Evolutionary conservation across 1,140 invertebrate genomes (phyloP).

Genomic region (Philopotamus ludificatus): DNA sequence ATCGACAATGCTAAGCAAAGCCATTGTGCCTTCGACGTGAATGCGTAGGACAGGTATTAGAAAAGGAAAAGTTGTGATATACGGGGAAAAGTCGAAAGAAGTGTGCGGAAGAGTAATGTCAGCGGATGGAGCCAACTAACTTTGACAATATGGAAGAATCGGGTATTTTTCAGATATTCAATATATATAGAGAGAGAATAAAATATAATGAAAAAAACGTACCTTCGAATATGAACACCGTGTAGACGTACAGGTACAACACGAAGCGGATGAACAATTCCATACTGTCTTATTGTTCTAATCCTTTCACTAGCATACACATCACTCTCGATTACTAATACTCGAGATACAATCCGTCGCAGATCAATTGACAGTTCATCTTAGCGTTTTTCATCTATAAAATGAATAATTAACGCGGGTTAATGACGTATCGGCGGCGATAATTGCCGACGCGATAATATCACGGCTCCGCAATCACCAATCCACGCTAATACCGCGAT

Average conservation of each 20-base stretch:
- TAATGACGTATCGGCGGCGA: too few relatives aligned
- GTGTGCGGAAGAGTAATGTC: constrained; percentile 3
- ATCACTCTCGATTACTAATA: too few relatives aligned
- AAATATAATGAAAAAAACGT: constrained; percentile 8
- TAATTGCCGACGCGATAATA: too few relatives aligned
- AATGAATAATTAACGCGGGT: too few relatives aligned
- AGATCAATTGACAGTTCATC: too few relatives aligned
- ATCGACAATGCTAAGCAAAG: not conserved
- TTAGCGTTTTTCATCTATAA: too few relatives aligned
- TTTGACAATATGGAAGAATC: constrained; percentile 1
- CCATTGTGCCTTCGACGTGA: not conserved
- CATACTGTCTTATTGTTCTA: too few relatives aligned
- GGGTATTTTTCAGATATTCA: not conserved
- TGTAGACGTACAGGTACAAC: constrained; percentile 34
- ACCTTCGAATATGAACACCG: constrained; percentile 36
- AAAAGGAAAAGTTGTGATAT: constrained; percentile 20
- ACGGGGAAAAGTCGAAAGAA: constrained; percentile 18
- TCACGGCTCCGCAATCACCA: too few relatives aligned
- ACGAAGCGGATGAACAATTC: constrained; percentile 28
- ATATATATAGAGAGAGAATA: not conserved
- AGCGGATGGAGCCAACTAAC: constrained; percentile 14
- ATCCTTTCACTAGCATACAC: too few relatives aligned
- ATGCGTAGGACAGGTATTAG: not conserved
- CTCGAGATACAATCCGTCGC: too few relatives aligned
- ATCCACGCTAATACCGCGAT: too few relatives aligned